These are phyloP conservation scores for Trachythela sp. DNA, from an alignment of 64 coral and sea anemone genomes.

Conservation along the genomic window DNA sequence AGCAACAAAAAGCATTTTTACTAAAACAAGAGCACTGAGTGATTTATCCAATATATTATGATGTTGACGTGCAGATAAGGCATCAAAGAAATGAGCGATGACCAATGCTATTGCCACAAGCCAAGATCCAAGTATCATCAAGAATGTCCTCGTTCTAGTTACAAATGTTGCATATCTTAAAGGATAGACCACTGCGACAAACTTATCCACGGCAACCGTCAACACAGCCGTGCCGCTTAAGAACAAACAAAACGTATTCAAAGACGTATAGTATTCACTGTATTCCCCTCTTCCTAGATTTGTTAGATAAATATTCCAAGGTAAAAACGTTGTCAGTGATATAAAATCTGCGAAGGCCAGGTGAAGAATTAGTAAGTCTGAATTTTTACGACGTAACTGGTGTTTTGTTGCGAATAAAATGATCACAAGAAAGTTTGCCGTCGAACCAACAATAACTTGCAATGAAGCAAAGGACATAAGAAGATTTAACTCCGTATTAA, in stretches of 20 bases:
- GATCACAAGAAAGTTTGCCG: not conserved
- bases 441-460: not conserved
- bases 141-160: not conserved
- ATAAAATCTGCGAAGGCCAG: not conserved
- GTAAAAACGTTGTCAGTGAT: not conserved
- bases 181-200: not conserved
- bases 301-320: conserved; percentile 4
- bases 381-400: not conserved
- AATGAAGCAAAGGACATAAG: not conserved
- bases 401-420: not conserved
- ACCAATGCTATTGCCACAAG: not conserved
- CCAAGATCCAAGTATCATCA: conserved; percentile 1
- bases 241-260: conserved; percentile 18
- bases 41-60: conserved; percentile 5
- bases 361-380: not conserved
- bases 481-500: not conserved
- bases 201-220: not conserved
- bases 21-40: not conserved
- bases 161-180: not conserved
- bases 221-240: not conserved
- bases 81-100: not conserved
- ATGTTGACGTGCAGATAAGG: not conserved
- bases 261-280: not conserved
- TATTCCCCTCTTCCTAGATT: not conserved
- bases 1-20: not conserved